These are phyloP conservation scores for Netelia fuscicornis DNA, from an alignment of 2,888 invertebrate genomes.

Conservation along the genomic window DNA sequence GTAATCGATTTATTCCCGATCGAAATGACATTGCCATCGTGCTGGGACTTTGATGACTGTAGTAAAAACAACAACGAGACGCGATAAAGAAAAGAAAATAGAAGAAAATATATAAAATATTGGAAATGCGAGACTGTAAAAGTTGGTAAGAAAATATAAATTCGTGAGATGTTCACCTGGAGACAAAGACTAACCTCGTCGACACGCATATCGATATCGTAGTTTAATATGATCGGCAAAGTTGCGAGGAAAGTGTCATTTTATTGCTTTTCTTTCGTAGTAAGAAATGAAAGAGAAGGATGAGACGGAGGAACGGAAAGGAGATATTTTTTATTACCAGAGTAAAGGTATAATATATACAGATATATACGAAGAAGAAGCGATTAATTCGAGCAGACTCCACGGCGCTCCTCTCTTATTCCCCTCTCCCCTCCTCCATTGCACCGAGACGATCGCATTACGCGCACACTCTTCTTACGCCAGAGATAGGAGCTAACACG, in stretches of 20 bases:
- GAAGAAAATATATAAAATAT: not conserved
- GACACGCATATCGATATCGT: slow-evolving; percentile 37
- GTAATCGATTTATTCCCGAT: slow-evolving; percentile 62
- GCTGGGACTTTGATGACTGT: slow-evolving; percentile 2
- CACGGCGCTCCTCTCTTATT: slow-evolving; percentile 10
- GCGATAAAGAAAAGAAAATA: not conserved
- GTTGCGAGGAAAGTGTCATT: slow-evolving; percentile 48
- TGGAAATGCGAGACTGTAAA: not conserved
- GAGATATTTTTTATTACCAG: slow-evolving; percentile 41
- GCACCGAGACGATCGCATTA: slow-evolving; percentile 33
- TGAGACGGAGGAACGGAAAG: not conserved
- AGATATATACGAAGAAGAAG: slow-evolving; percentile 23
- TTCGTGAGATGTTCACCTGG: slow-evolving; percentile 3
- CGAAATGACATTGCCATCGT: slow-evolving; percentile 10
- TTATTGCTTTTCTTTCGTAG: slow-evolving; percentile 42
- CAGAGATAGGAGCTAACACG: slow-evolving; percentile 12
- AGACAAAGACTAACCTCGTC: slow-evolving; percentile 18
- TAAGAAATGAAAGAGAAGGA: not conserved
- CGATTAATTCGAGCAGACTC: slow-evolving; percentile 46
- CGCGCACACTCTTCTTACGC: slow-evolving; percentile 32
- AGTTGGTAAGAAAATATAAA: slow-evolving; percentile 4
- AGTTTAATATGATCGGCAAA: slow-evolving; percentile 47
- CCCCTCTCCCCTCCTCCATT: not conserved
- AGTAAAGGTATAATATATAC: not conserved
- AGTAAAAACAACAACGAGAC: not conserved